Evolutionary conservation across 2,113 vertebrate genomes (phyloP).

Genomic region (Cyanocitta stelleri): DNA sequence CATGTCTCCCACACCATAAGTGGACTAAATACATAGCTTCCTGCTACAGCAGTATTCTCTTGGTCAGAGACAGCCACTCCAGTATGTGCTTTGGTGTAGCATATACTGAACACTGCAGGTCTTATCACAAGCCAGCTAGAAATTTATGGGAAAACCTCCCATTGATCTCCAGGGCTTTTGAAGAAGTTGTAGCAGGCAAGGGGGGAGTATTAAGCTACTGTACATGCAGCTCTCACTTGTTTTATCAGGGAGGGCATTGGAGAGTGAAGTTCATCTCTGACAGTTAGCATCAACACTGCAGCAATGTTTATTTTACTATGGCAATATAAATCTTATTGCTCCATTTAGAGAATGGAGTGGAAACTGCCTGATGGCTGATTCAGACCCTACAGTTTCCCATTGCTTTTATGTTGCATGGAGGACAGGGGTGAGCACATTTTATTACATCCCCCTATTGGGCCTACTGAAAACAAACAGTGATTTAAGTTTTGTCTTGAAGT

Average conservation of each 20-base stretch:
- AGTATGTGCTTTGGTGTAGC: not conserved
- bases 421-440: not conserved
- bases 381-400: not conserved
- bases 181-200: not conserved
- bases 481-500: constrained; percentile 21
- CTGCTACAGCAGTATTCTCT: not conserved
- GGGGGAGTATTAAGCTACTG: not conserved
- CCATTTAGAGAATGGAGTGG: not conserved
- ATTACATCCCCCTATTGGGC: not conserved
- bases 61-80: not conserved
- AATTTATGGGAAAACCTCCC: not conserved
- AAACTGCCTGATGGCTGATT: not conserved
- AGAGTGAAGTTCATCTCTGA: not conserved
- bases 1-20: not conserved
- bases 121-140: not conserved
- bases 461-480: not conserved
- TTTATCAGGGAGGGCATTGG: not conserved
- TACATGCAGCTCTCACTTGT: not conserved
- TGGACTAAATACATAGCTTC: not conserved
- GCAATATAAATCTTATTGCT: not conserved
- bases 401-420: not conserved
- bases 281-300: not conserved
- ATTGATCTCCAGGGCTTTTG: not conserved
- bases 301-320: not conserved
- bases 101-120: not conserved